Evolutionary conservation across 2,113 vertebrate genomes (phyloP).

Genomic region (Paracanthobrama guichenoti): DNA sequence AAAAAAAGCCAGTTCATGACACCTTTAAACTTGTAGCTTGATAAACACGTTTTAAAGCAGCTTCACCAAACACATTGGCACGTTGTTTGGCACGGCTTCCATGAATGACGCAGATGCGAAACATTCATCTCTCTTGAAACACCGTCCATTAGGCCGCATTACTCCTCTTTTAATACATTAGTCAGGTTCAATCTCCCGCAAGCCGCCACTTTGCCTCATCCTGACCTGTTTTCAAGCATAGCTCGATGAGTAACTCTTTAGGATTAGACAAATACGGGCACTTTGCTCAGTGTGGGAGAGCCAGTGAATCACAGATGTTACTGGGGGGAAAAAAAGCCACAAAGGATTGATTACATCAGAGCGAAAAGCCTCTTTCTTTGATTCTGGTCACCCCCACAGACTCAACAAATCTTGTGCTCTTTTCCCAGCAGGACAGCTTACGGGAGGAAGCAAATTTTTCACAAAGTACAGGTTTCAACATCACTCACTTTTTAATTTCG

Average conservation of each 20-base stretch:
- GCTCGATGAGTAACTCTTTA: constrained; percentile 35
- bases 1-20: too few species aligned
- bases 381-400: constrained; percentile 17
- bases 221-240: constrained; percentile 50
- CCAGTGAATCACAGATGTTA: constrained; percentile 38
- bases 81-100: not conserved
- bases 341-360: constrained; percentile 39
- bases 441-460: not conserved
- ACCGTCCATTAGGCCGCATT: constrained; percentile 8
- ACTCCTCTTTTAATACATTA: constrained; percentile 22
- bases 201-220: constrained; percentile 28
- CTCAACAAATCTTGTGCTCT: constrained; percentile 16
- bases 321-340: not conserved
- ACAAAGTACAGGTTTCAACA: constrained; percentile 3
- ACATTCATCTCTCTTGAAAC: not conserved
- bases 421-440: constrained; percentile 15
- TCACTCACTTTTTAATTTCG: constrained; percentile 5
- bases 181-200: constrained; percentile 20
- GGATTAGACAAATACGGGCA: constrained; percentile 50
- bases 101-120: not conserved
- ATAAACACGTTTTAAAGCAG: not conserved
- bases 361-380: constrained; percentile 30
- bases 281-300: constrained; percentile 13
- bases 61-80: not conserved
- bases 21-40: too few species aligned